phyloP scores from a whole-genome alignment of 2,888 invertebrate species.

The Ceramica pisi region DNA sequence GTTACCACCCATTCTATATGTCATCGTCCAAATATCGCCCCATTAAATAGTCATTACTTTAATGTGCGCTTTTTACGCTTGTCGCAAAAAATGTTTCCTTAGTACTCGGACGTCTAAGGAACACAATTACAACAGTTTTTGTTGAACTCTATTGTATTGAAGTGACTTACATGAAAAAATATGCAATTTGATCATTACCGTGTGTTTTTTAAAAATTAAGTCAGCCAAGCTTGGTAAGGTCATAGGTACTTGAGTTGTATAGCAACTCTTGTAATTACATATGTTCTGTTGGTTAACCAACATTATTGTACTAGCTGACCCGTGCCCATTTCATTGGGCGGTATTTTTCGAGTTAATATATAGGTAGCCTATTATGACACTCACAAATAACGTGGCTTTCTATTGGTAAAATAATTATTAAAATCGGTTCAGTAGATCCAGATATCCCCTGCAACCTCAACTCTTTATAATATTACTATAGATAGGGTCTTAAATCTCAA shows the following conservation, averaged over 20 bases:
- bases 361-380: too few species aligned
- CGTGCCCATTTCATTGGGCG: too few species aligned
- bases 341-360: too few species aligned
- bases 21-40: slow-evolving; percentile 67
- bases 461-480: too few species aligned
- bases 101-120: slow-evolving; percentile 62
- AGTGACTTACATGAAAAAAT: slow-evolving; percentile 46
- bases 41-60: slow-evolving; percentile 81
- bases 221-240: slow-evolving; percentile 39
- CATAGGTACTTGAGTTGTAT: slow-evolving; percentile 1
- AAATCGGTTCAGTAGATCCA: too few species aligned
- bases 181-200: slow-evolving; percentile 54
- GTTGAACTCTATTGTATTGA: slow-evolving; percentile 59
- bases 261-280: not conserved
- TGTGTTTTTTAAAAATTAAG: slow-evolving; percentile 57
- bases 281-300: not conserved
- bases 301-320: too few species aligned
- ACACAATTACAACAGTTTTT: slow-evolving; percentile 68
- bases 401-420: too few species aligned
- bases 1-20: slow-evolving; percentile 66
- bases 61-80: slow-evolving; percentile 71
- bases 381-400: too few species aligned
- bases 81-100: slow-evolving; percentile 73
- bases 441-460: too few species aligned
- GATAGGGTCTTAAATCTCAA: not conserved